A percentile compares a stretch with the other conserved stretches of the same genome.
Evolutionary conservation across 2,888 invertebrate species (phyloP).

Genomic region (Cosmia trapezina): DNA sequence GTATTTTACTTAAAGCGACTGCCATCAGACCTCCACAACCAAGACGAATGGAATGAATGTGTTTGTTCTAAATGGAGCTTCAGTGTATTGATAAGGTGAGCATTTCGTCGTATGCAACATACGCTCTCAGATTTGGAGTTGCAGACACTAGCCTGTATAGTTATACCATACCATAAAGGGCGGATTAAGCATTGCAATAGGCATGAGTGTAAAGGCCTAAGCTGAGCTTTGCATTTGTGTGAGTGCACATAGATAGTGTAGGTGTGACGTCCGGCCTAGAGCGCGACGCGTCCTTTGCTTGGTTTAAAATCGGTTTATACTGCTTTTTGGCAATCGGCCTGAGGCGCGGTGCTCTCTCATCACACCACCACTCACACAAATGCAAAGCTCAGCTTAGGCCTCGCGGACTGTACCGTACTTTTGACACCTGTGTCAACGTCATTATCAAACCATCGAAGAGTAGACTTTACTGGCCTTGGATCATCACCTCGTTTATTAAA

Average conservation of each 20-base stretch:
- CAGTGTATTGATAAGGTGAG: not conserved
- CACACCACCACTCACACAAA: no score
- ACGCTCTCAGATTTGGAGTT: not conserved
- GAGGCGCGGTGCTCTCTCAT: no score
- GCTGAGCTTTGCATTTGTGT: no score
- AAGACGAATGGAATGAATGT: not conserved
- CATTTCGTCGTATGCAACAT: not conserved
- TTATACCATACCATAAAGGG: not conserved
- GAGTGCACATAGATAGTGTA: no score
- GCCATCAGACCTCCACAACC: not conserved
- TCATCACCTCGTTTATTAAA: not conserved
- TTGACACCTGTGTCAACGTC: slow-evolving; percentile 3
- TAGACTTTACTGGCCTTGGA: not conserved
- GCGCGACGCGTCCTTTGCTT: no score
- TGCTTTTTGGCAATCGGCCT: no score
- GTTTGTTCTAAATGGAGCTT: not conserved
- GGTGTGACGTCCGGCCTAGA: no score
- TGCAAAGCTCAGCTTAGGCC: no score
- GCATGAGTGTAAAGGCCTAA: no score
- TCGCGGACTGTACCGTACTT: no score
- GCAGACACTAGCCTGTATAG: not conserved
- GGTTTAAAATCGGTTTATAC: no score
- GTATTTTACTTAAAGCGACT: not conserved
- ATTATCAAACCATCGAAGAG: not conserved
- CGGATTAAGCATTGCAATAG: not conserved